Percentiles rank a stretch among this genome's conserved stretches.
Conservation (phyloP, 2,113 vertebrate genomes). For the Oriolus oriolus region DNA sequence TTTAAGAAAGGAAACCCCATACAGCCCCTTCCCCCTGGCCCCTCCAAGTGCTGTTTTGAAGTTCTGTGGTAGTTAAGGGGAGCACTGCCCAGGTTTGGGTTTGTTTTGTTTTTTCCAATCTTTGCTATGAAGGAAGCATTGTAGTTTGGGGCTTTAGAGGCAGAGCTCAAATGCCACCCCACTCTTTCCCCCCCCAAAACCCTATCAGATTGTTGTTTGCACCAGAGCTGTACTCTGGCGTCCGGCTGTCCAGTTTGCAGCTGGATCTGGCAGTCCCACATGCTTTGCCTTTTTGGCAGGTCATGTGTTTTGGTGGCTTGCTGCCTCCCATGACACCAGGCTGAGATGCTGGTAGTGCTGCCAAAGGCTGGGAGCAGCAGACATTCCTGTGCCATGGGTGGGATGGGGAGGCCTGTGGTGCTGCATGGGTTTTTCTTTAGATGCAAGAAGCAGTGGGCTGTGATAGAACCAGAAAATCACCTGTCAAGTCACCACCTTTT, state of each 20-base stretch:
- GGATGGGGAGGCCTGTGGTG: background rate
- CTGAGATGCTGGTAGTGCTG: background rate
- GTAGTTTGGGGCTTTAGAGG: background rate
- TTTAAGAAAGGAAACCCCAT: background rate
- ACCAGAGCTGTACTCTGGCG: background rate
- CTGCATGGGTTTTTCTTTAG: background rate
- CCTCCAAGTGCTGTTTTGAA: background rate
- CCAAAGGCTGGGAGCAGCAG: rapidly evolving
- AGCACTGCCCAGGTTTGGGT: background rate
- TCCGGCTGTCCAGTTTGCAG: rapidly evolving
- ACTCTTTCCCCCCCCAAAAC: too few relatives aligned
- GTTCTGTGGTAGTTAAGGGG: background rate
- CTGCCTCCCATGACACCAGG: rapidly evolving
- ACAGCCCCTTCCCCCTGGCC: background rate
- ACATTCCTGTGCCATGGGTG: background rate
- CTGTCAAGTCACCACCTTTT: background rate
- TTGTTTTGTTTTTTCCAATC: background rate
- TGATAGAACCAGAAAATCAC: background rate
- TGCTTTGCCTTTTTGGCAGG: background rate
- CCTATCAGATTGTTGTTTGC: background rate
- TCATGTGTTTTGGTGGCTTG: rapidly evolving
- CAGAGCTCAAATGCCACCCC: background rate
- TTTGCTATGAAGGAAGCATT: background rate
- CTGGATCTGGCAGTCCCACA: background rate
- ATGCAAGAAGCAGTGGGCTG: background rate